Evolutionary conservation across 2,113 vertebrate species (phyloP), one percentile per base, ranked within the genome.

Genomic region (Plotosus lineatus): DNA sequence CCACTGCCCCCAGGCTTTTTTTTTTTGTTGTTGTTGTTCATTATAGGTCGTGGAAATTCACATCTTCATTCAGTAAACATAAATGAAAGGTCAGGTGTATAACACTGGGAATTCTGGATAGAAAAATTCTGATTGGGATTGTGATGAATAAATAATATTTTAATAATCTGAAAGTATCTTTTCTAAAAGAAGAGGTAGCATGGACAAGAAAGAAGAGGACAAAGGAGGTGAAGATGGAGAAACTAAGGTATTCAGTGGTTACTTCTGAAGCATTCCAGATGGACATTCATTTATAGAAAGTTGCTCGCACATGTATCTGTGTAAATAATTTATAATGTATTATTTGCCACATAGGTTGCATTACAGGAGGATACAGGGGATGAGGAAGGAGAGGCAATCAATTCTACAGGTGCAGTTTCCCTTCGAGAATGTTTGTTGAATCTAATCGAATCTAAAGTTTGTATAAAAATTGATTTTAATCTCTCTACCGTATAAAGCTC

Each of bases 171-270:
- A 31, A n/a, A 23, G 21, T 50, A 42, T 77, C 40, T 71, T 63
- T 87, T 82, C 80, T 33, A 71, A 78, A 81, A 93, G 92, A 82
- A 90, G 89, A 9, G 11, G 33, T 21, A 83, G 66, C n/a, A 1
- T 63, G 53, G 89, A 90, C 1, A 90, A 87, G 51, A 90, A 84
- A 46, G 90, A 82, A 28, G 78, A 85, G 19, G 89, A 89, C 56
- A 84, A 86, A 33, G 90, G 88, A 15, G 36, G 42, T 21, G 85
- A 76, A 1, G 88, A 90, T 38, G 83, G 73, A 14, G 88, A 91
- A 55, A 73, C 85, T 12, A 92, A 91, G 91, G 93, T 93, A 84
- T 26, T 33, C 28, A 26, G 40, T 12, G 33, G 10, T 74, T 79
- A 11, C 28, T 14, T 15, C 36, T 69, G 12, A 74, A 68, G 40